Evolutionary conservation across 2,888 invertebrate species (phyloP), one percentile per base, ranked within the genome.

Genomic region (Tryphoninae sp.): DNA sequence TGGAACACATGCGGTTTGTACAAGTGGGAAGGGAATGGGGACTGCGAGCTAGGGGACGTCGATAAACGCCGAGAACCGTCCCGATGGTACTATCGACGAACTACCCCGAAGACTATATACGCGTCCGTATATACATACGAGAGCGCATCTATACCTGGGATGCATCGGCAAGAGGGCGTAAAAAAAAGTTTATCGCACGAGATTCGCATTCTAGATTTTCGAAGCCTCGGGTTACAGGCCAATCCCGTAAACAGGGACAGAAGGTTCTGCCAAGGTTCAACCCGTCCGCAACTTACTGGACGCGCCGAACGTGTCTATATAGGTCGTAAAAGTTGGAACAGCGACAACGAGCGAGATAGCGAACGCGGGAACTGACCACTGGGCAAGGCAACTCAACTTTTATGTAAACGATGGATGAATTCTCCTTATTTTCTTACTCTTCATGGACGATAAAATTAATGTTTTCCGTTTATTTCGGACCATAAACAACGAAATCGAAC

Each of bases 51-150:
- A 23, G 61, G 75, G 78, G 75, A 78, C 68, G 72, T 79, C 79
- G 79, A 79, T 82, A 82, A 82, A 79, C 79, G 79, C 40, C 61
- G 49, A 49, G 62, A 9, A 71, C 67, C 67, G 78, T 78, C 75
- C 79, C 76, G 9, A 67, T 19, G 71, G 68, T 72, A 64, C 72
- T 33, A 73, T 76, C 79, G 78, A 61, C 59, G 51, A 40, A n/a
- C 23, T 13, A 78, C 45, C 72, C 45, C 16, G n/a, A 61, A 75
- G 69, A 72, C 59, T 53, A 33, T 59, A 67, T 26, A 33, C 22
- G 42, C 26, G 42, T 55, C n/a, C 22, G 7, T 23, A 16, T 45
- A 23, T 65, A 33, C 33, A 23, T 65, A 33, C 33, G 33, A 7
- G 33, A 33, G 33, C 33, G 33, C 6, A 33, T 4, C 26, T 55